Evolutionary conservation across 2,797 vertebrate genomes (phyloP), one percentile per base, ranked within the genome.

Genomic region (Micrastur ruficollis): DNA sequence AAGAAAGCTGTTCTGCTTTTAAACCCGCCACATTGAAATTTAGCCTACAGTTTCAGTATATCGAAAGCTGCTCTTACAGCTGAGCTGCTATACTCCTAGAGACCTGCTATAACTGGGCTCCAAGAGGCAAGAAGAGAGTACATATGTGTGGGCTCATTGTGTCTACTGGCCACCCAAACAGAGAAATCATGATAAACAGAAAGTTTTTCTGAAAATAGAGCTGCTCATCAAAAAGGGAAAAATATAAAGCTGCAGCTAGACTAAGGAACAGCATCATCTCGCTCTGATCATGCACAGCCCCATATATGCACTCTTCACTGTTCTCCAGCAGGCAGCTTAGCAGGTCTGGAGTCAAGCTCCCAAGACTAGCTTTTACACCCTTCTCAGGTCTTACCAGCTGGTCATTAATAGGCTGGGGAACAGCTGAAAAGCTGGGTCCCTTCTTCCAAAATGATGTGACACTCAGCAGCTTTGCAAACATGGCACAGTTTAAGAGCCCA

Each of bases 261-360:
- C 3, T 19, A 0, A 2, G 7, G 20, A 50, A 17, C 1, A 8
- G 40, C 20, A 26, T 8, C 5, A 6, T 27, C 36, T 47, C 14
- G 1, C 8, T 14, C 17, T n/a, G 70, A 20, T 46, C 5, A 0
- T 1, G 15, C 26, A 61, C 29, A 34, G 52, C 32, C 53, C 27
- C 8, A 2, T 17, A 2, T 12, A 25, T 1, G 3, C 8, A 2
- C 42, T 38, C 49, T 40, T 58, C 38, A 7, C 12, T 5, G 1
- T 62, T 55, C 26, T 70, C 55, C 31, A 56, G 22, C 26, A 34
- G 11, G 11, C 22, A 76, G 47, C 38, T 74, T 75, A 5, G 2
- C 23, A n/a, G 14, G 13, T 27, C 65, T 56, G 12, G 9, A 56
- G 9, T 26, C 40, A 42, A 27, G 20, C 32, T 81, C 26, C 59